phyloP scores from a whole-genome alignment of 2,888 invertebrate species.

The Rosalia funebris region DNA sequence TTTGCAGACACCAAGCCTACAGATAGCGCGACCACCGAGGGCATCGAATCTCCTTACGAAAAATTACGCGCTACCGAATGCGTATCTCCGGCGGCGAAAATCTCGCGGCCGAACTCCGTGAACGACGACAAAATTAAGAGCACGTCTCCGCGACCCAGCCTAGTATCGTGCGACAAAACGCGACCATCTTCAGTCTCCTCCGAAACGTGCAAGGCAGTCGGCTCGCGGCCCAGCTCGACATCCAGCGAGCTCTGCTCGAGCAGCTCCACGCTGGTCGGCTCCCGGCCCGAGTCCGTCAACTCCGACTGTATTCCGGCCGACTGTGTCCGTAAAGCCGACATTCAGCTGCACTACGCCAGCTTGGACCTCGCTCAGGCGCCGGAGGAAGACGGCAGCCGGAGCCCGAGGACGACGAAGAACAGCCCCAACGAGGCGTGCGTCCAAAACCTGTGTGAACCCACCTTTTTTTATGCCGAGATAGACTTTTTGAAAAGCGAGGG shows the following conservation, averaged over 20 bases:
- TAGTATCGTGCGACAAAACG: conserved; percentile 30
- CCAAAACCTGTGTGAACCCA: conserved; percentile 51
- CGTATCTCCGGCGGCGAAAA: conserved; percentile 50
- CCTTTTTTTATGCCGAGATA: conserved; percentile 80
- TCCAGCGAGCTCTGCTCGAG: conserved; percentile 60
- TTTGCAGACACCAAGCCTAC: conserved; percentile 15
- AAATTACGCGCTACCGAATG: conserved; percentile 38
- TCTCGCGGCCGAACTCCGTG: conserved; percentile 60
- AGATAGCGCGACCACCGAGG: conserved; percentile 1
- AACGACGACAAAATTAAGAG: conserved; percentile 57
- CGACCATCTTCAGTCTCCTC: conserved; percentile 49
- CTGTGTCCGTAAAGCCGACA: no score
- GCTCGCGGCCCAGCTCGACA: conserved; percentile 58
- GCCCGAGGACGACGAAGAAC: conserved; percentile 50
- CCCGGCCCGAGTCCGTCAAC: conserved; percentile 60
- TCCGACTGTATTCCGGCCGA: conserved; percentile 47
- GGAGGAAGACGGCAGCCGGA: conserved; percentile 48
- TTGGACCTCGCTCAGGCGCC: conserved; percentile 67
- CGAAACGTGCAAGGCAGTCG: conserved; percentile 36
- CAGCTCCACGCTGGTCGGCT: conserved; percentile 60
- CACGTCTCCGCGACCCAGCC: conserved; percentile 47
- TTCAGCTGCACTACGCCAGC: conserved; percentile 72
- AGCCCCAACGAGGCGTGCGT: conserved; percentile 31
- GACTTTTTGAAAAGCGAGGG: conserved; percentile 78
- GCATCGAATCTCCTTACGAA: conserved; percentile 37